A percentile compares a stretch with the other conserved stretches of the same genome.
phyloP scores from a whole-genome alignment of 2,113 vertebrate genomes.

The Callopanchax toddi region DNA sequence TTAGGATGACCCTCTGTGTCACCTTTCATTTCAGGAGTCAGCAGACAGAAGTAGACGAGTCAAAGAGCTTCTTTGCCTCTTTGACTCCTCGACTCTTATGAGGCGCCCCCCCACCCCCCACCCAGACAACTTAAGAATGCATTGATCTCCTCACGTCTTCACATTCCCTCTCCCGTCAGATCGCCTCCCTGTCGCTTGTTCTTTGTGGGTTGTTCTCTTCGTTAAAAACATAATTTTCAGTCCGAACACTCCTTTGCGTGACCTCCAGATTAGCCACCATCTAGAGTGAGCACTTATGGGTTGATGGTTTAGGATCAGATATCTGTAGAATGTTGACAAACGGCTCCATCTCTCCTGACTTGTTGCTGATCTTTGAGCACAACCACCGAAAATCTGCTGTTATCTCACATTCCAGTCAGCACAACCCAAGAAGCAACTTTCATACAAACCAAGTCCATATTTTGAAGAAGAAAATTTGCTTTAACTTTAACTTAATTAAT shows the following conservation, averaged over 20 bases:
- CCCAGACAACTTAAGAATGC: conserved; percentile 67
- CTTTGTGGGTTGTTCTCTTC: conserved; percentile 9
- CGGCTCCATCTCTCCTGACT: conserved; percentile 12
- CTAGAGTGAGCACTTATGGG: not conserved
- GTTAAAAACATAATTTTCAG: conserved; percentile 29
- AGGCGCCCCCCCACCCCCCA: conserved; percentile 31
- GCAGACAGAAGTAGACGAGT: conserved; percentile 53
- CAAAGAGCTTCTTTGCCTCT: conserved; percentile 61
- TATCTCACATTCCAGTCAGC: conserved; percentile 41
- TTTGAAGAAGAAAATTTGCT: not conserved
- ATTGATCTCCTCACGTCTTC: conserved; percentile 66
- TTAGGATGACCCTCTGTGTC: conserved; percentile 64
- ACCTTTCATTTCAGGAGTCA: conserved; percentile 72
- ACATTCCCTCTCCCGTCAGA: conserved; percentile 45
- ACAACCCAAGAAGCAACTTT: conserved; percentile 14
- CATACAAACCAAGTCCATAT: too few relatives aligned
- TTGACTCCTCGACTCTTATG: conserved; percentile 44
- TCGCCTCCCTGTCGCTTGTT: conserved; percentile 3
- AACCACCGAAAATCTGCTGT: not conserved
- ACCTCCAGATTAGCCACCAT: not conserved
- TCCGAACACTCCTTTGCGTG: not conserved
- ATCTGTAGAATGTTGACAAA: conserved; percentile 37
- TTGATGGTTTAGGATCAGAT: conserved; percentile 44
- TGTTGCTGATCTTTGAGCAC: not conserved
- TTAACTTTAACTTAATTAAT: too few relatives aligned